Evolutionary conservation across 2,888 invertebrate species (phyloP).

Genomic region (Mimachlamys varia): DNA sequence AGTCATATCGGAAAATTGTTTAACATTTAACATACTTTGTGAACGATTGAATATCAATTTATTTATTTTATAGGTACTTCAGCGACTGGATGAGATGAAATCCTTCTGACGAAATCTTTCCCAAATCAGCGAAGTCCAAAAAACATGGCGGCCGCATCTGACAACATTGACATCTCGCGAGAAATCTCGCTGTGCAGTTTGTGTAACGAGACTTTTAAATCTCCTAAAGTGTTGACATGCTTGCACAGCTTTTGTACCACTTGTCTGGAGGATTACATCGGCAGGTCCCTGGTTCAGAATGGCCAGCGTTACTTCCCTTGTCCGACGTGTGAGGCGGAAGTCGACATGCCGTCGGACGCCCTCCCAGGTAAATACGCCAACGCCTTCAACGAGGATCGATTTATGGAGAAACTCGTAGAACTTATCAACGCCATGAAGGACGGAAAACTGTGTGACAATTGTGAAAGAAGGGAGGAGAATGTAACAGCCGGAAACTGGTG

Average conservation of each 20-base stretch:
- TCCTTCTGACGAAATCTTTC: neutral
- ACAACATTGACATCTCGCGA: constrained; percentile 50
- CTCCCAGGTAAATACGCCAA: constrained; percentile 59
- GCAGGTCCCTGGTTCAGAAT: constrained; percentile 48
- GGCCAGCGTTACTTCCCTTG: constrained; percentile 60
- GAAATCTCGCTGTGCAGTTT: constrained; percentile 59
- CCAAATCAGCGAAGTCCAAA: neutral
- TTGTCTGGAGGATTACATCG: constrained; percentile 63
- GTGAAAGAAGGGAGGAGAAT: constrained; percentile 60
- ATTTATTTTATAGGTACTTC: neutral
- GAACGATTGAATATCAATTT: neutral
- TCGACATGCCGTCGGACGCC: constrained; percentile 59
- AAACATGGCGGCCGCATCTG: constrained; percentile 10
- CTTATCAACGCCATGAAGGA: constrained; percentile 62
- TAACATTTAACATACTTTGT: too few relatives aligned
- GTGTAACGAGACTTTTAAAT: constrained; percentile 60
- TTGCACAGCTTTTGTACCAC: constrained; percentile 65
- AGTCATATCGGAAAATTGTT: too few relatives aligned
- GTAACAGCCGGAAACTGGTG: constrained; percentile 68
- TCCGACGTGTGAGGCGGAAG: constrained; percentile 66
- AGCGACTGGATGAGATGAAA: neutral
- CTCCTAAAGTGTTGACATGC: constrained; percentile 62
- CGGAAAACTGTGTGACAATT: constrained; percentile 69
- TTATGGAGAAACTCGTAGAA: constrained; percentile 66
- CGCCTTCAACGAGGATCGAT: constrained; percentile 63